Conservation (phyloP, 1,140 invertebrate species). For the Drosophila hydei region DNA sequence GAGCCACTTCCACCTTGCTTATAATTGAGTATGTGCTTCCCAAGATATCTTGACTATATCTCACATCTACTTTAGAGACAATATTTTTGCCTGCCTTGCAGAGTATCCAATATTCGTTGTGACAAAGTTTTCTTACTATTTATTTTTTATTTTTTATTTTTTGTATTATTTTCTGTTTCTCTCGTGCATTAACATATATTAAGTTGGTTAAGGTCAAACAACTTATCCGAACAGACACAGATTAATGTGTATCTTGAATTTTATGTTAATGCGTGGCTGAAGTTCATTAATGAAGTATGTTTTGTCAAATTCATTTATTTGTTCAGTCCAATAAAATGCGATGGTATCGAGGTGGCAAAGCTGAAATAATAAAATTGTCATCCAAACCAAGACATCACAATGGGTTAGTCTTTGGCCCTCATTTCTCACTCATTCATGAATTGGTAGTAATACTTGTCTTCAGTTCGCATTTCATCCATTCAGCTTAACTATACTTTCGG, state of each 20-base stretch:
- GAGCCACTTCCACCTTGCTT: too few species aligned
- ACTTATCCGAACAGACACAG: slow-evolving; percentile 2
- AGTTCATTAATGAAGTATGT: slow-evolving; percentile 4
- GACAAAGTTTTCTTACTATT: background rate
- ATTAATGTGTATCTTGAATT: background rate
- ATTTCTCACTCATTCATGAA: background rate
- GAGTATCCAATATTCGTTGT: background rate
- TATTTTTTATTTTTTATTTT: background rate
- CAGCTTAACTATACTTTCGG: too few species aligned
- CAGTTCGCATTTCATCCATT: too few species aligned
- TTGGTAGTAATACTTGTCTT: too few species aligned
- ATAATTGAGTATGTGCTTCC: too few species aligned
- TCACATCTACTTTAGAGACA: too few species aligned
- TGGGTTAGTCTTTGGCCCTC: background rate
- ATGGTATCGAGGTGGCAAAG: background rate
- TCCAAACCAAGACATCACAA: background rate
- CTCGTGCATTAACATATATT: slow-evolving; percentile 16
- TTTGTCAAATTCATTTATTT: slow-evolving; percentile 4
- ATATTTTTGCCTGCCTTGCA: too few species aligned
- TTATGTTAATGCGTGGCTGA: background rate
- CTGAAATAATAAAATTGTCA: background rate
- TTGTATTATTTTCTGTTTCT: background rate
- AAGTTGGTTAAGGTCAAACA: slow-evolving; percentile 22
- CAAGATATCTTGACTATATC: too few species aligned
- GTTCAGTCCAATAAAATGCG: background rate